Conservation (phyloP, 2,888 invertebrate genomes). For the Malacosoma neustria region DNA sequence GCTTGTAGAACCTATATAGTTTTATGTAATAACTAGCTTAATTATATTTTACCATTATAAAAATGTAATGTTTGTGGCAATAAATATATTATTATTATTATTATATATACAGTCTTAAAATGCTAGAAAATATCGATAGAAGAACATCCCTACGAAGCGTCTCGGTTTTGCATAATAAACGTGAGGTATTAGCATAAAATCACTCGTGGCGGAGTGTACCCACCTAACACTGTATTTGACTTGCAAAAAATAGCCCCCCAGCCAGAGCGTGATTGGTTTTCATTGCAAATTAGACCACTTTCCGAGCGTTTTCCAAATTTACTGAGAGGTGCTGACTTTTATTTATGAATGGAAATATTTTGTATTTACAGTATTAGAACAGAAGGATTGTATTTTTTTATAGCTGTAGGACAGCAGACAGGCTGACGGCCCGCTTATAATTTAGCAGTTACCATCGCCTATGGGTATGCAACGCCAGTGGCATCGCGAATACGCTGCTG, state of each 20-base stretch:
- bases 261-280: constrained; percentile 31
- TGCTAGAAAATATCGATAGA: constrained; percentile 11
- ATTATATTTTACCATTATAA: too few relatives aligned
- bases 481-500: too few relatives aligned
- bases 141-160: constrained; percentile 15
- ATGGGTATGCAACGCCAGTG: too few relatives aligned
- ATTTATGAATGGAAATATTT: neutral
- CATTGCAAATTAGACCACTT: constrained; percentile 29
- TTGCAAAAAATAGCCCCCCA: constrained; percentile 50
- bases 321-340: neutral
- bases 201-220: constrained; percentile 32
- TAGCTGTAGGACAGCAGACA: too few relatives aligned
- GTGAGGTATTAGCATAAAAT: constrained; percentile 61
- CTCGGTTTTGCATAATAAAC: constrained; percentile 61
- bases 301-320: constrained; percentile 22
- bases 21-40: too few relatives aligned
- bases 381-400: too few relatives aligned
- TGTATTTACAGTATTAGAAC: neutral
- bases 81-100: too few relatives aligned
- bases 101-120: too few relatives aligned
- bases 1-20: too few relatives aligned
- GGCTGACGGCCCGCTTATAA: too few relatives aligned
- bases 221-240: constrained; percentile 55
- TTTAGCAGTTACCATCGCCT: too few relatives aligned
- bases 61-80: too few relatives aligned